Base-by-base conservation (phyloP, 1,140 invertebrate genomes). In the Steinernema feltiae region DNA sequence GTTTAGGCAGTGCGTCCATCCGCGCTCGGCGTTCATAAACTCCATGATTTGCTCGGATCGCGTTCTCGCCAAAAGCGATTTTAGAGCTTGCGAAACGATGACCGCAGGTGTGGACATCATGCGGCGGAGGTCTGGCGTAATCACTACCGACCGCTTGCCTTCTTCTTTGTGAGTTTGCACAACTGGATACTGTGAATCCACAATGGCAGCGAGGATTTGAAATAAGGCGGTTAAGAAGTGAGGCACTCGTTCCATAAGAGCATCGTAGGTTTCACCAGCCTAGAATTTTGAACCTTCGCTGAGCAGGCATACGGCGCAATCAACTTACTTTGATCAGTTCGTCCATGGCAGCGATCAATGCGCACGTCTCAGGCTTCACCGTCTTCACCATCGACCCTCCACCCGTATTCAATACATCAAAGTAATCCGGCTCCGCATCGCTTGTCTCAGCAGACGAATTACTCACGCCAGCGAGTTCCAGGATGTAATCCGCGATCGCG, bases 1-100 rank as follows among this genome's bases (percentile, higher is more conserved):
- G 69, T 82, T 74, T 24, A 76, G 31, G 27, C 84, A 81, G 32
- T 85, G 82, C 18, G 80, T 85, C 84, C 84, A 85, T 53, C 77
- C 81, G 32, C 84, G 48, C 32, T 83, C 85, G 31, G 79, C 69
- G 74, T 85, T 85, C 84, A 85, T 85, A n/a, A 71, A 74, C 32
- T 85, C 84, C 32, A 86, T 79, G 21, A 86, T 77, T 30, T 53
- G 74, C 3, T 80, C 78, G 3, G 80, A 76, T 24, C 76, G 32
- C 18, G 84, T 80, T 21, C 81, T 48, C 0, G 35, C 18, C 48
- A 86, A 41, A 17, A 83, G 48, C 12, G 82, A 72, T 30, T 78
- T 78, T 18, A 85, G 29, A 1, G 76, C 72, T 35, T 80, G 32
- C 12, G 76, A 73, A 46, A 84, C 82, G 70, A 85, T 46, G 15